Conservation (phyloP, 2,113 vertebrate genomes). For the Aegithalos caudatus region DNA sequence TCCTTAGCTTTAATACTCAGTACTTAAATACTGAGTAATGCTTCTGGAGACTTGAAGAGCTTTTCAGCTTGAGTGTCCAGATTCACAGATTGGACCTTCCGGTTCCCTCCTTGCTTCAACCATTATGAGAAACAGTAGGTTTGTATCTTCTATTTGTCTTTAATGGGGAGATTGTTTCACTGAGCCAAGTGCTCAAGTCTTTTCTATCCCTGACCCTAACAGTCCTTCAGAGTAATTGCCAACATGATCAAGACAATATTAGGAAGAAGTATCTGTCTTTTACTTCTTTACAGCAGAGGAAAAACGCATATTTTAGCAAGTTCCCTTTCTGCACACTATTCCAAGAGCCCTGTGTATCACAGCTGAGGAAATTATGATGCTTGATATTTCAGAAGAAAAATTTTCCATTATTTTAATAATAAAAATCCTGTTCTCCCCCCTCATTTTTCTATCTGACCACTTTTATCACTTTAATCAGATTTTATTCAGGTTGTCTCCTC, state of each 20-base stretch:
- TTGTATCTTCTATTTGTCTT: not conserved
- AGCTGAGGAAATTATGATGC: not conserved
- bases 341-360: not conserved
- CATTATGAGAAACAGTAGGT: not conserved
- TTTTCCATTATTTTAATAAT: not conserved
- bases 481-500: constrained; percentile 40
- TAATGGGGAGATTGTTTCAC: not conserved
- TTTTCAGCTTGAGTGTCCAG: not conserved
- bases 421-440: not conserved
- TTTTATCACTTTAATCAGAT: constrained; percentile 33
- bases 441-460: constrained; percentile 25
- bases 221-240: not conserved
- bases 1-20: not conserved
- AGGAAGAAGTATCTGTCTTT: not conserved
- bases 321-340: not conserved
- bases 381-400: not conserved
- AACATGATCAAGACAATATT: not conserved
- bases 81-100: not conserved
- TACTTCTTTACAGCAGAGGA: not conserved
- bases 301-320: not conserved
- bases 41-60: not conserved
- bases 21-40: not conserved
- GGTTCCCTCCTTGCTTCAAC: not conserved
- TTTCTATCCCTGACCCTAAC: not conserved
- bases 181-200: not conserved